These are phyloP conservation scores for Tylochromis polylepis DNA, from an alignment of 2,113 vertebrate species.

Conservation along the genomic window DNA sequence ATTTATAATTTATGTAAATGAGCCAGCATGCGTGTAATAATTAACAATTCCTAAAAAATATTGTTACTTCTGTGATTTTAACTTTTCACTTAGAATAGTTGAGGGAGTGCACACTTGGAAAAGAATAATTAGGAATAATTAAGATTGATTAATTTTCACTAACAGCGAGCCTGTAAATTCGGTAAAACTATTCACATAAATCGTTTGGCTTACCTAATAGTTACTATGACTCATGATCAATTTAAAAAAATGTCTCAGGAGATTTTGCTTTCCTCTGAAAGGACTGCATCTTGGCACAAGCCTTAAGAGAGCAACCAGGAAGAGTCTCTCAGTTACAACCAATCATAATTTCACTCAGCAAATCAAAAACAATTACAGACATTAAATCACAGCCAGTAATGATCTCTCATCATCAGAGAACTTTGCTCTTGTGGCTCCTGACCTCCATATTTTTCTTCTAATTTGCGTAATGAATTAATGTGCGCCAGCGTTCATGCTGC, in stretches of 20 bases:
- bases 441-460: slow-evolving; percentile 3
- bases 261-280: not conserved
- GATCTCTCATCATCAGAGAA: slow-evolving; percentile 1
- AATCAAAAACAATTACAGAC: slow-evolving; percentile 33
- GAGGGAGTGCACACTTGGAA: not conserved
- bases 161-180: not conserved
- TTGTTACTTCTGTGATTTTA: not conserved
- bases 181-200: not conserved
- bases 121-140: not conserved
- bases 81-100: slow-evolving; percentile 7
- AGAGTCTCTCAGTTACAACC: slow-evolving; percentile 12
- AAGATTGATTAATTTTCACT: not conserved
- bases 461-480: slow-evolving; percentile 3
- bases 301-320: not conserved
- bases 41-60: not conserved
- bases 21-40: not conserved
- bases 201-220: not conserved
- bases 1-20: not conserved
- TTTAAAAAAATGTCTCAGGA: not conserved
- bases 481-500: not conserved
- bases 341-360: slow-evolving; percentile 9
- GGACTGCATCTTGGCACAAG: not conserved
- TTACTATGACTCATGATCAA: not conserved
- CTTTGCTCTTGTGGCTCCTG: not conserved
- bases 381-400: slow-evolving; percentile 17